A percentile compares a stretch with the other conserved stretches of the same genome.
phyloP scores from a whole-genome alignment of 2,113 vertebrate genomes.

The Paramisgurnus dabryanus region DNA sequence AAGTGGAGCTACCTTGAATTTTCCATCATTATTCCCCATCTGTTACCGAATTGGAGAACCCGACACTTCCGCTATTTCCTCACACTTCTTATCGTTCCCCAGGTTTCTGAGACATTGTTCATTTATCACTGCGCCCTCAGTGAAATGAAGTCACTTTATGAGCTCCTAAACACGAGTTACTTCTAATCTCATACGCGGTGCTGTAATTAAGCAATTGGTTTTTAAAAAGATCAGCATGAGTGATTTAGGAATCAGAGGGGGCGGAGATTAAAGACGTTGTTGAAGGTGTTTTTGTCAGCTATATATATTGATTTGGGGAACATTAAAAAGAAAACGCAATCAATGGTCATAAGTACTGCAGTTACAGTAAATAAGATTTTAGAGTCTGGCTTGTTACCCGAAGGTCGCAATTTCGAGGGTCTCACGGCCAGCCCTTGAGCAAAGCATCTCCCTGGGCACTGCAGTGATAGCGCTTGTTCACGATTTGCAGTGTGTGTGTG shows the following conservation, averaged over 20 bases:
- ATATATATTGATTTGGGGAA: not conserved
- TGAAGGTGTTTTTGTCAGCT: not conserved
- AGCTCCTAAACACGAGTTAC: constrained; percentile 57
- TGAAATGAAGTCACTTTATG: constrained; percentile 57
- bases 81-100: constrained; percentile 4
- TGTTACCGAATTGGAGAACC: constrained; percentile 10
- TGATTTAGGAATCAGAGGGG: constrained; percentile 50
- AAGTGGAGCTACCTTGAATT: constrained; percentile 11
- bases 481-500: no score
- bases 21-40: constrained; percentile 23
- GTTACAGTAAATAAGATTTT: not conserved
- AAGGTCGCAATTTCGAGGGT: no score
- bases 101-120: not conserved
- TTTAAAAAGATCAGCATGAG: constrained; percentile 55
- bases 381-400: no score
- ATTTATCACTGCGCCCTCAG: constrained; percentile 47
- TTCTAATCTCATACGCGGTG: constrained; percentile 53
- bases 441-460: no score
- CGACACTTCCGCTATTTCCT: constrained; percentile 9
- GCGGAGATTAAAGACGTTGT: constrained; percentile 41
- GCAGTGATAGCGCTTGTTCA: no score
- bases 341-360: no score
- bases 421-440: no score
- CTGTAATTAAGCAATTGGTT: constrained; percentile 59
- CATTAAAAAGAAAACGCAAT: not conserved